Conservation (phyloP, 2,797 vertebrate species). For the Clarias platycephalus region DNA sequence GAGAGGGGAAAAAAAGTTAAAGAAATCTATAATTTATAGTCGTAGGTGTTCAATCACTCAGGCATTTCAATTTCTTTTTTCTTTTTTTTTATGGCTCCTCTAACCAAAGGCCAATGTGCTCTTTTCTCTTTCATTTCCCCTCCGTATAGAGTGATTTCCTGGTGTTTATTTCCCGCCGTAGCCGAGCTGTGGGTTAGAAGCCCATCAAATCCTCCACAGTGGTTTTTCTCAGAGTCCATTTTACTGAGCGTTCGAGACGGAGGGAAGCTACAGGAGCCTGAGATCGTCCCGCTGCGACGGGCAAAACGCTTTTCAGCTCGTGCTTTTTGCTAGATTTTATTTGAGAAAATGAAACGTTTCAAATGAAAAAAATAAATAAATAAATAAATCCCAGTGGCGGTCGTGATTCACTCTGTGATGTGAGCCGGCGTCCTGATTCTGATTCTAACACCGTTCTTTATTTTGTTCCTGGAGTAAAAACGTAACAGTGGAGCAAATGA, state of each 20-base stretch:
- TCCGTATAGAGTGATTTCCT: conserved; percentile 5
- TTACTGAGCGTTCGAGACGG: not conserved
- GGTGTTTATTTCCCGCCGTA: conserved; percentile 1
- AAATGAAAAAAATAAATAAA: not conserved
- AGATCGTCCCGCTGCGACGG: not conserved
- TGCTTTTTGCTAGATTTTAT: not conserved
- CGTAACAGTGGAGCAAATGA: not conserved
- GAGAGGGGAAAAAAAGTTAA: not conserved
- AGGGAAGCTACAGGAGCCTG: not conserved
- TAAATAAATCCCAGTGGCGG: not conserved
- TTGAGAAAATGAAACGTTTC: not conserved
- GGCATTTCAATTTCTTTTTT: not conserved
- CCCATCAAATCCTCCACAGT: conserved; percentile 25
- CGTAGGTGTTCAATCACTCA: not conserved
- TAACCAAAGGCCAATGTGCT: not conserved
- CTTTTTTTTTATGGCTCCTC: not conserved
- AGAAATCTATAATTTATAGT: not conserved
- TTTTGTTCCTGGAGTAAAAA: not conserved
- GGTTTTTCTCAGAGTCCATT: conserved; percentile 20
- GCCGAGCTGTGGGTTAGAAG: conserved; percentile 29
- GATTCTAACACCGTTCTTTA: not conserved
- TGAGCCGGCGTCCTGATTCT: not conserved
- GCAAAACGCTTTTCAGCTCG: not conserved
- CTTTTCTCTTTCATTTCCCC: conserved; percentile 14
- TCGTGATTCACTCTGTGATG: no score